A percentile compares a stretch with the other conserved stretches of the same genome.
These are phyloP conservation scores for Listronotus bonariensis DNA, from an alignment of 1,140 invertebrate genomes.

Conservation along the genomic window DNA sequence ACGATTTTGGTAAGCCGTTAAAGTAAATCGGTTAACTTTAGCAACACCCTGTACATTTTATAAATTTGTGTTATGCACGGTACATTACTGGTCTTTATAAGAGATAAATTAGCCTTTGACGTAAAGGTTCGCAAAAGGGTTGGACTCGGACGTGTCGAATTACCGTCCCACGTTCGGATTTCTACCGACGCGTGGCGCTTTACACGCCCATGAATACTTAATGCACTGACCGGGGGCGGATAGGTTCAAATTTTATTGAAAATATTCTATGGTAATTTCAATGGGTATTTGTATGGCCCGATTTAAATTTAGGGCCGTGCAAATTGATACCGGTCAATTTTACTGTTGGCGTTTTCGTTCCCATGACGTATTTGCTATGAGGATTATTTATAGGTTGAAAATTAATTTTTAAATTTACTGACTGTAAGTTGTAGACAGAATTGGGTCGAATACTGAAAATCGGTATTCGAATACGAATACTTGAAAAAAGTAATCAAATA, in stretches of 20 bases:
- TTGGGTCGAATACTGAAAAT: too few relatives aligned
- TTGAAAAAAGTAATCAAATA: too few relatives aligned
- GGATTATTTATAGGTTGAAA: too few relatives aligned
- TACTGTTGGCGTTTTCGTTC: not conserved
- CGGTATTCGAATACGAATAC: too few relatives aligned
- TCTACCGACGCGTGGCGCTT: constrained; percentile 11
- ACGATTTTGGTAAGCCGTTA: too few relatives aligned
- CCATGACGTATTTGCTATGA: constrained; percentile 5
- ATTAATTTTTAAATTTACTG: too few relatives aligned
- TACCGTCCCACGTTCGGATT: constrained; percentile 13
- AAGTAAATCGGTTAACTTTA: too few relatives aligned
- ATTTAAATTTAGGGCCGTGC: constrained; percentile 27
- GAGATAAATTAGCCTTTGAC: too few relatives aligned
- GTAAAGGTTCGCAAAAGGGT: constrained; percentile 29
- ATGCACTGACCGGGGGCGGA: constrained; percentile 17
- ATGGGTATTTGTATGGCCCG: not conserved
- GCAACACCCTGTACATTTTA: too few relatives aligned
- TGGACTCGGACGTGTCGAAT: constrained; percentile 41
- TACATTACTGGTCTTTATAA: too few relatives aligned
- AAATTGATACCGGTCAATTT: constrained; percentile 18
- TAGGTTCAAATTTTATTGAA: constrained; percentile 10
- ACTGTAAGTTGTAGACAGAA: too few relatives aligned
- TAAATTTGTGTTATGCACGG: too few relatives aligned
- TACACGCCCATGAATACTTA: constrained; percentile 30
- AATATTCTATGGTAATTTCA: constrained; percentile 16